phyloP scores from a whole-genome alignment of 2,113 vertebrate species.

The Ceratotherium simum region DNA sequence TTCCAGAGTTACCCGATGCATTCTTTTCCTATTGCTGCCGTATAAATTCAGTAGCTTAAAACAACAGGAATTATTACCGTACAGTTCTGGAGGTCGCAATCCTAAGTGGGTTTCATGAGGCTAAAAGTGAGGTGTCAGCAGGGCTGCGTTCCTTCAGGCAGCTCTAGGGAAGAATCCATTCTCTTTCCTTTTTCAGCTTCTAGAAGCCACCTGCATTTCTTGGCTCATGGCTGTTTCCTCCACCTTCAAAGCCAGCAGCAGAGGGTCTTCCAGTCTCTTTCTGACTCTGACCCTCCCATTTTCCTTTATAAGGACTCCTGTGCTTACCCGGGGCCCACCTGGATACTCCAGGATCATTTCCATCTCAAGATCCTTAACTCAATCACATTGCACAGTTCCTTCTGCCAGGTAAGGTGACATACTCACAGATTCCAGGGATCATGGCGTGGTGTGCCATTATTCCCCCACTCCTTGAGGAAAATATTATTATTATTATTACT shows the following conservation, averaged over 20 bases:
- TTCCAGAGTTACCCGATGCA: background rate
- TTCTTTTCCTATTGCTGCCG: background rate
- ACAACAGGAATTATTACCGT: background rate
- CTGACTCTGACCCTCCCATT: background rate
- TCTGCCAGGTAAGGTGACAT: background rate
- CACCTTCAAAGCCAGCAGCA: background rate
- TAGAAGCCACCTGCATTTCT: background rate
- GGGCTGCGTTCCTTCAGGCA: background rate
- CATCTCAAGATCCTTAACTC: background rate
- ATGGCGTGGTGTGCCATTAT: background rate
- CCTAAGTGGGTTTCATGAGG: background rate
- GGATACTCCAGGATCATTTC: background rate
- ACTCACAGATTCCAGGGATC: background rate
- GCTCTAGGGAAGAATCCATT: background rate
- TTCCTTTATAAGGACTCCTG: background rate
- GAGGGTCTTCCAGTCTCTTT: background rate
- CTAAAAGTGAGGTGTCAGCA: background rate
- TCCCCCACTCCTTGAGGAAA: background rate
- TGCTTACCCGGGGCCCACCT: background rate
- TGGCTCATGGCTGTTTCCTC: background rate
- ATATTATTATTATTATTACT: background rate
- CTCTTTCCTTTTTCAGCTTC: background rate
- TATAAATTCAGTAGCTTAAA: slow-evolving; percentile 7
- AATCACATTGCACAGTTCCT: background rate
- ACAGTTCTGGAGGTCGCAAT: background rate